Conservation (phyloP, 1,140 invertebrate species). For the Prorops nasuta region DNA sequence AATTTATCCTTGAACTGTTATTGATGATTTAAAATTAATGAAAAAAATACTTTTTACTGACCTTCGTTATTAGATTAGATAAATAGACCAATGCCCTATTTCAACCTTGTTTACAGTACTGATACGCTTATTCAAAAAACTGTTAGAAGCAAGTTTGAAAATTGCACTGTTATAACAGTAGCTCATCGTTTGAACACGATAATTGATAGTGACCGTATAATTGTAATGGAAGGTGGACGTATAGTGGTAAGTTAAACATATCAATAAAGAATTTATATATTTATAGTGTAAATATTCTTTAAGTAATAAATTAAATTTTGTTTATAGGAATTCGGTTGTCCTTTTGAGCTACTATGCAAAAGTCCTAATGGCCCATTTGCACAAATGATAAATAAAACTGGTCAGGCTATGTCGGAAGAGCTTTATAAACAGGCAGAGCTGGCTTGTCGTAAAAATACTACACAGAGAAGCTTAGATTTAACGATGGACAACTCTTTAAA, state of each 20-base stretch:
- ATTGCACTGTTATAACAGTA: conserved; percentile 68
- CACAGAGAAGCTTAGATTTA: not conserved
- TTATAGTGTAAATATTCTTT: not conserved
- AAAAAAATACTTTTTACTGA: not conserved
- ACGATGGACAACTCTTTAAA: not conserved
- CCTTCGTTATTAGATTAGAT: not conserved
- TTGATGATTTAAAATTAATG: conserved; percentile 1
- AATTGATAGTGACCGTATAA: conserved; percentile 62
- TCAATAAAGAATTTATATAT: conserved; percentile 12
- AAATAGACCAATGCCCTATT: not conserved
- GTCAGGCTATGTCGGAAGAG: conserved; percentile 13
- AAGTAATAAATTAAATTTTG: not conserved
- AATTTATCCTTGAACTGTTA: conserved; percentile 2
- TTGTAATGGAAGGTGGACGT: conserved; percentile 61
- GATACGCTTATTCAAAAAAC: conserved; percentile 60
- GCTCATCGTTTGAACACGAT: conserved; percentile 71
- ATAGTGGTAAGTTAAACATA: conserved; percentile 42
- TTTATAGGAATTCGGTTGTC: conserved; percentile 57
- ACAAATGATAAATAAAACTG: conserved; percentile 32
- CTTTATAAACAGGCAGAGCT: conserved; percentile 15
- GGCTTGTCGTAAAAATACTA: conserved; percentile 2
- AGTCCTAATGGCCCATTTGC: conserved; percentile 26
- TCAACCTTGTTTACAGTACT: conserved; percentile 46
- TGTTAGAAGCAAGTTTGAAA: conserved; percentile 58
- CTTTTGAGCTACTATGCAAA: conserved; percentile 54